phyloP scores from a whole-genome alignment of 92 coral and sea anemone species.

The Epizoanthus illoricatus region DNA sequence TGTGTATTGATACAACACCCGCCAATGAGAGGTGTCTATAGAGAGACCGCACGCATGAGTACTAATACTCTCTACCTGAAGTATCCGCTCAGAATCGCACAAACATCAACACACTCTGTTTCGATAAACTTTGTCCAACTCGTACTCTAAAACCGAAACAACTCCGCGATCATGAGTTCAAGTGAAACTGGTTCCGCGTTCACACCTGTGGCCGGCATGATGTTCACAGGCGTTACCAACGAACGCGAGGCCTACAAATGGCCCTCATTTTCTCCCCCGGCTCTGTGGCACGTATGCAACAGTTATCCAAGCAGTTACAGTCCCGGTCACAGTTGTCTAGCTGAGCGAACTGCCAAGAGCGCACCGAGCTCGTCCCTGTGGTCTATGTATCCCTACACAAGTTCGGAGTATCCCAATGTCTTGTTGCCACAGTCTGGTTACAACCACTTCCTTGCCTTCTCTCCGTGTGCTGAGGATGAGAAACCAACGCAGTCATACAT shows the following conservation, averaged over 20 bases:
- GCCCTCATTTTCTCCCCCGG: slow-evolving; percentile 30
- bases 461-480: slow-evolving; percentile 72
- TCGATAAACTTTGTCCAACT: slow-evolving; percentile 4
- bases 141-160: neutral
- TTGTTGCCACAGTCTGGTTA: slow-evolving; percentile 33
- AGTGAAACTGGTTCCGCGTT: slow-evolving; percentile 23
- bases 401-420: slow-evolving; percentile 47
- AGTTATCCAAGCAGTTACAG: slow-evolving; percentile 11
- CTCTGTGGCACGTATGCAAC: slow-evolving; percentile 34
- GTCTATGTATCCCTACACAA: slow-evolving; percentile 46
- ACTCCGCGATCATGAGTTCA: slow-evolving; percentile 3
- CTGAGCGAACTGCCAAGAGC: slow-evolving; percentile 10
- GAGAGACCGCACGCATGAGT: slow-evolving; percentile 45
- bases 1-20: slow-evolving; percentile 64
- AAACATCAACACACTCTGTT: slow-evolving; percentile 9
- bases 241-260: slow-evolving; percentile 33
- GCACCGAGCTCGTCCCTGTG: slow-evolving; percentile 21
- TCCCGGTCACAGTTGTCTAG: neutral
- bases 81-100: slow-evolving; percentile 22
- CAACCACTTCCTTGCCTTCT: slow-evolving; percentile 47
- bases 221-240: slow-evolving; percentile 13
- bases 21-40: slow-evolving; percentile 49
- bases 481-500: slow-evolving; percentile 90
- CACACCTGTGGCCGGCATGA: slow-evolving; percentile 24
- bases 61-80: slow-evolving; percentile 40